Percentiles rank a stretch among this genome's conserved stretches.
Conservation (phyloP, 2,113 vertebrate species). For the Hippocampus guttulatus region DNA sequence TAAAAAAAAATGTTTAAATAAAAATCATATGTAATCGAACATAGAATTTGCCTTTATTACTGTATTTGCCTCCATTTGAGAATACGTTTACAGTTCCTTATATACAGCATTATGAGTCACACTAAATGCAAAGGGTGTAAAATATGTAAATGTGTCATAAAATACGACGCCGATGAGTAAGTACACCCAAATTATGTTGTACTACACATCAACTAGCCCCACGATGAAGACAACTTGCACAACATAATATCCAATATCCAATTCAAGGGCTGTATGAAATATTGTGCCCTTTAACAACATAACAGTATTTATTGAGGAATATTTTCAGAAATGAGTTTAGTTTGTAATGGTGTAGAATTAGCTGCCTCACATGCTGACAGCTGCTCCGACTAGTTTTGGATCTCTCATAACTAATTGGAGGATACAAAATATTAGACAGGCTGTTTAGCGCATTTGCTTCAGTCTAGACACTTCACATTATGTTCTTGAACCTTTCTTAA, state of each 20-base stretch:
- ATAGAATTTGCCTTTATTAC: neutral
- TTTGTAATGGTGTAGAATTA: too few relatives aligned
- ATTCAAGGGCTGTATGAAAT: too few relatives aligned
- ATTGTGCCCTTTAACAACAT: neutral
- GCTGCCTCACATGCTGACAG: neutral
- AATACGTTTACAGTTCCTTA: neutral
- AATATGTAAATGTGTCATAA: too few relatives aligned
- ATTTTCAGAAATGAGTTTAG: neutral
- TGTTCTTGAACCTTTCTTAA: conserved; percentile 44
- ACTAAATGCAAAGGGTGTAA: neutral
- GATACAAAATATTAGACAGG: conserved; percentile 54
- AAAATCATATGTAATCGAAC: neutral
- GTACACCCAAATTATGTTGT: too few relatives aligned
- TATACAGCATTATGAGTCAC: neutral
- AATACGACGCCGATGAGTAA: too few relatives aligned
- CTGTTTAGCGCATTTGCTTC: conserved; percentile 39
- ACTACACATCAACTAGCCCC: too few relatives aligned
- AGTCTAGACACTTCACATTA: conserved; percentile 64
- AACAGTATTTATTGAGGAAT: neutral
- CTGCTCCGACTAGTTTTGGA: neutral
- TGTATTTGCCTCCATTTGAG: neutral
- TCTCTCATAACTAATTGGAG: neutral
- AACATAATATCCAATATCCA: too few relatives aligned
- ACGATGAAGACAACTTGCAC: too few relatives aligned
- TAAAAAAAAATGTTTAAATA: neutral